Conservation (phyloP, 2,113 vertebrate species). For the Albula glossodonta region DNA sequence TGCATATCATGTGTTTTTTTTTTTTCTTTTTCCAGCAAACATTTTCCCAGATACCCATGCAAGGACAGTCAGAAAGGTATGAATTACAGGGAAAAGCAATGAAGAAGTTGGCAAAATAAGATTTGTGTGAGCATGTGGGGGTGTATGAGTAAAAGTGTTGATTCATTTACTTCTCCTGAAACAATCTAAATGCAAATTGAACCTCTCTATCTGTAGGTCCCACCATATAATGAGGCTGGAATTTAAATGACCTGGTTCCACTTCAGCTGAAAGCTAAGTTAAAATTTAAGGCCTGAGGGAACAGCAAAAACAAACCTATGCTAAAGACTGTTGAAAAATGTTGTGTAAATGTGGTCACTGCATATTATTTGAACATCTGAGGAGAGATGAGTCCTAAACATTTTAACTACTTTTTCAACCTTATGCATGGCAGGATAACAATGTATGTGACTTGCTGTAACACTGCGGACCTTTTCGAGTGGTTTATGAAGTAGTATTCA, state of each 20-base stretch:
- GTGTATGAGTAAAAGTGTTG: conserved; percentile 56
- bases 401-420: not conserved
- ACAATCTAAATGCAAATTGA: conserved; percentile 81
- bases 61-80: conserved; percentile 12
- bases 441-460: not conserved
- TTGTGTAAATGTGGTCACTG: not conserved
- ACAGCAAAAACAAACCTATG: conserved; percentile 45
- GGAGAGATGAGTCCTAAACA: not conserved
- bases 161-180: conserved; percentile 76
- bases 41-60: not conserved
- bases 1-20: not conserved
- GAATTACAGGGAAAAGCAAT: conserved; percentile 9
- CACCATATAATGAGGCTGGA: conserved; percentile 72
- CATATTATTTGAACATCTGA: not conserved
- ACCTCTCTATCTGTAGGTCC: conserved; percentile 72
- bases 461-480: not conserved
- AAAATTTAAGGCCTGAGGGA: conserved; percentile 59
- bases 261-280: conserved; percentile 62
- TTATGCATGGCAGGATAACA: not conserved
- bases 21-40: not conserved
- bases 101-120: conserved; percentile 13
- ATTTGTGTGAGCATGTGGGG: conserved; percentile 23
- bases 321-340: not conserved
- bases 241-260: conserved; percentile 72
- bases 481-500: not conserved